These are phyloP conservation scores for Dryomyza anilis DNA, from an alignment of 2,888 invertebrate genomes.

Conservation along the genomic window DNA sequence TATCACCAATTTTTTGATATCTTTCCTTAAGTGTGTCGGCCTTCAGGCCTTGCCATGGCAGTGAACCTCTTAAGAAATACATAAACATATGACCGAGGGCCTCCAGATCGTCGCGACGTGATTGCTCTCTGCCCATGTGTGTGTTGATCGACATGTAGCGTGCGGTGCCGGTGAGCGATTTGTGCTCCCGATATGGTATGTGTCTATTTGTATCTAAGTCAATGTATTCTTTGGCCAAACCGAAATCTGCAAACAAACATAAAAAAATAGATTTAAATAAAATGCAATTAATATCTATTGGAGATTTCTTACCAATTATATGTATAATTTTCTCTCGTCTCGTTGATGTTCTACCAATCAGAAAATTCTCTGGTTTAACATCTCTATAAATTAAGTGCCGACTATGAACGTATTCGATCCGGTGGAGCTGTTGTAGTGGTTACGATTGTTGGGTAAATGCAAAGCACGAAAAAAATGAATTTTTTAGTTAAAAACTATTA, in stretches of 20 bases:
- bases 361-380: conserved; percentile 99
- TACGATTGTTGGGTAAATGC: not conserved
- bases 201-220: conserved; percentile 99
- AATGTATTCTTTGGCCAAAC: conserved; percentile 99
- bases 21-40: conserved; percentile 99
- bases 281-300: not conserved
- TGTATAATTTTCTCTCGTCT: conserved; percentile 98
- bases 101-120: conserved; percentile 98
- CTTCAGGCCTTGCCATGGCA: conserved; percentile 99
- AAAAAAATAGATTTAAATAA: not conserved
- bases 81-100: conserved; percentile 99
- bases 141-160: conserved; percentile 99
- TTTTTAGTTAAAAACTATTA: not conserved
- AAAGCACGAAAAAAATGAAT: not conserved
- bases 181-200: conserved; percentile 99
- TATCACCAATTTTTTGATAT: conserved; percentile 99
- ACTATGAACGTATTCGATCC: conserved; percentile 99
- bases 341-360: conserved; percentile 96
- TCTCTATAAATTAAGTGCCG: conserved; percentile 99
- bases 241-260: conserved; percentile 82
- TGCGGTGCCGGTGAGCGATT: conserved; percentile 99
- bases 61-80: conserved; percentile 99
- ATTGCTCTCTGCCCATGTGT: conserved; percentile 99
- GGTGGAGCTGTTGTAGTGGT: conserved; percentile 75
- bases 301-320: conserved; percentile 82